These are phyloP conservation scores for Ceyx melanurus DNA, from an alignment of 2,113 vertebrate species.

Conservation along the genomic window DNA sequence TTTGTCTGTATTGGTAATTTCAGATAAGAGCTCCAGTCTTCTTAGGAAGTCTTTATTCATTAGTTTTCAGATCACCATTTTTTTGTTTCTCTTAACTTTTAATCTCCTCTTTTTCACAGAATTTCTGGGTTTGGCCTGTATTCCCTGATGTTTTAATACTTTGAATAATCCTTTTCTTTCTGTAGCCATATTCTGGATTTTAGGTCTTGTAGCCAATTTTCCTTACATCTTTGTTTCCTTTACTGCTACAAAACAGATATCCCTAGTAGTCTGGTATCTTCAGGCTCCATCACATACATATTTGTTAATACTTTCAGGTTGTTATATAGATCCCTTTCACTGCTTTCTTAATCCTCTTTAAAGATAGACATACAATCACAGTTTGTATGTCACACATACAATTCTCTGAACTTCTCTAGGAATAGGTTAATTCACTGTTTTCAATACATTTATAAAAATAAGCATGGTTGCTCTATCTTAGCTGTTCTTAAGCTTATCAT, in stretches of 20 bases:
- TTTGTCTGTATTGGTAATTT: not conserved
- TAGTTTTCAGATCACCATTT: not conserved
- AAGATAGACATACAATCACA: not conserved
- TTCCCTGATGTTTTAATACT: not conserved
- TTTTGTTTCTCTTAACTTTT: not conserved
- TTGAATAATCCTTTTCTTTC: not conserved
- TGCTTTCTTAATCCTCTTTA: not conserved
- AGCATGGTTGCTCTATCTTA: not conserved
- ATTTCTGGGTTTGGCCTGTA: not conserved
- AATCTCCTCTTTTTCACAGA: not conserved
- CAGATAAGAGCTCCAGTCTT: not conserved
- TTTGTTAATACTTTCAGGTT: not conserved
- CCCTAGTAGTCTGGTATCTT: not conserved
- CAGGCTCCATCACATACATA: not conserved
- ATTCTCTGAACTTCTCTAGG: not conserved
- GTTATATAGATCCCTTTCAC: not conserved
- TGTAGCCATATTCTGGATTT: not conserved
- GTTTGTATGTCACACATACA: not conserved
- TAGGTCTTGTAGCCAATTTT: not conserved
- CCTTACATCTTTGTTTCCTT: not conserved
- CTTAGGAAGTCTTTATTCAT: not conserved
- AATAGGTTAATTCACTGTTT: not conserved
- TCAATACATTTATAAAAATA: not conserved
- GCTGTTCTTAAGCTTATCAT: not conserved
- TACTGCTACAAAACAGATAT: not conserved